Evolutionary conservation across 1,140 invertebrate genomes (phyloP).

Genomic region (Penaeus vannamei): DNA sequence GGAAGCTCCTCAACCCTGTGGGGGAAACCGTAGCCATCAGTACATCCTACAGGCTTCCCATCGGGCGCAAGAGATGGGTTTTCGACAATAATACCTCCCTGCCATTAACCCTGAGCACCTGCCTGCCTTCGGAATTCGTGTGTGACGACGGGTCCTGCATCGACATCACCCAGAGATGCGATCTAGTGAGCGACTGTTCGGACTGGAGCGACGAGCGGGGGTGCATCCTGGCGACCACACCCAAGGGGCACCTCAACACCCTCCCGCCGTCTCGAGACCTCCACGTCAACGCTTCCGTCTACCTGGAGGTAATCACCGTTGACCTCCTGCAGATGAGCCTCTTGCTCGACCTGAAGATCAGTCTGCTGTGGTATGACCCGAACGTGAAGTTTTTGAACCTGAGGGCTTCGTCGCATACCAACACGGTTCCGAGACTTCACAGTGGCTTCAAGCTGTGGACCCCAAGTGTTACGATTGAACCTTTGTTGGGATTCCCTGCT

Average conservation of each 20-base stretch:
- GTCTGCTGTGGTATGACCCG: slow-evolving; percentile 27
- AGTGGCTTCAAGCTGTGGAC: slow-evolving; percentile 9
- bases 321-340: slow-evolving; percentile 20
- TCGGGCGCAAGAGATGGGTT: slow-evolving; percentile 32
- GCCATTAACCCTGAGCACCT: slow-evolving; percentile 32
- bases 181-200: slow-evolving; percentile 28
- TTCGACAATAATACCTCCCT: not conserved
- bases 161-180: slow-evolving; percentile 17
- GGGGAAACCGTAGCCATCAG: not conserved
- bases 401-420: not conserved
- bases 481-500: slow-evolving; percentile 30
- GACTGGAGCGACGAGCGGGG: slow-evolving; percentile 50
- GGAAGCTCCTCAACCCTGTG: not conserved
- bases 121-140: slow-evolving; percentile 35
- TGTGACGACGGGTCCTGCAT: slow-evolving; percentile 47
- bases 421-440: not conserved
- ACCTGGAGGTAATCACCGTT: slow-evolving; percentile 34
- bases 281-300: not conserved
- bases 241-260: not conserved
- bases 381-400: slow-evolving; percentile 33
- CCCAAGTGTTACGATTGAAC: slow-evolving; percentile 1
- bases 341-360: not conserved
- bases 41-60: not conserved
- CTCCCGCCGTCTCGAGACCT: slow-evolving; percentile 34
- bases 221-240: slow-evolving; percentile 4